Evolutionary conservation across 30 jellyfish, hydroid and myxozoan genomes (phyloP).

Genomic region (Pseudorhiza aurosa): DNA sequence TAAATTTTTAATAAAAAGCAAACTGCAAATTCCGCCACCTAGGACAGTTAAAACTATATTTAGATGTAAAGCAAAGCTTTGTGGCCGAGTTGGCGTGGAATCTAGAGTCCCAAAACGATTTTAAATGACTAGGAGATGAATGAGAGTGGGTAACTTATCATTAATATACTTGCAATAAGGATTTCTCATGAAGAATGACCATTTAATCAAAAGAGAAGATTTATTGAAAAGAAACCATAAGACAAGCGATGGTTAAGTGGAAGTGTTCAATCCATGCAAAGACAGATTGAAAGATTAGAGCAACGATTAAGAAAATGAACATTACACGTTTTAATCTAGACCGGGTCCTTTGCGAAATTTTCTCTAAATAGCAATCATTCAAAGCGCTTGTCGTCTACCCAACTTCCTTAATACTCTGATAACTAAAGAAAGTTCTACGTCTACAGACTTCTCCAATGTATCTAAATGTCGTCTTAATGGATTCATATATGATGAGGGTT

Average conservation of each 20-base stretch:
- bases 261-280: neutral
- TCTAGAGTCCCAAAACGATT: too few relatives aligned
- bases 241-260: neutral
- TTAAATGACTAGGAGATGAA: neutral
- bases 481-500: neutral
- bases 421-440: neutral
- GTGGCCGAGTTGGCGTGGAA: neutral
- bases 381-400: neutral
- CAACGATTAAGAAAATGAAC: neutral
- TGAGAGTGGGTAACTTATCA: neutral
- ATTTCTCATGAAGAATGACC: conserved; percentile 1
- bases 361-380: neutral
- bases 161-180: neutral
- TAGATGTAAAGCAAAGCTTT: neutral
- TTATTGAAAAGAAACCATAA: neutral
- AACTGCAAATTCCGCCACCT: neutral
- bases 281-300: neutral
- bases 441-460: neutral
- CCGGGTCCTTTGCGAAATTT: conserved; percentile 6
- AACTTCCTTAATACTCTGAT: neutral
- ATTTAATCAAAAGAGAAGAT: neutral
- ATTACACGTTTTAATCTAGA: neutral
- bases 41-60: neutral
- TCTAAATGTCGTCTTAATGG: neutral
- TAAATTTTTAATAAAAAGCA: neutral